Base-by-base conservation (phyloP, 1,140 invertebrate genomes). In the Stenopsyche tienmushanensis region DNA sequence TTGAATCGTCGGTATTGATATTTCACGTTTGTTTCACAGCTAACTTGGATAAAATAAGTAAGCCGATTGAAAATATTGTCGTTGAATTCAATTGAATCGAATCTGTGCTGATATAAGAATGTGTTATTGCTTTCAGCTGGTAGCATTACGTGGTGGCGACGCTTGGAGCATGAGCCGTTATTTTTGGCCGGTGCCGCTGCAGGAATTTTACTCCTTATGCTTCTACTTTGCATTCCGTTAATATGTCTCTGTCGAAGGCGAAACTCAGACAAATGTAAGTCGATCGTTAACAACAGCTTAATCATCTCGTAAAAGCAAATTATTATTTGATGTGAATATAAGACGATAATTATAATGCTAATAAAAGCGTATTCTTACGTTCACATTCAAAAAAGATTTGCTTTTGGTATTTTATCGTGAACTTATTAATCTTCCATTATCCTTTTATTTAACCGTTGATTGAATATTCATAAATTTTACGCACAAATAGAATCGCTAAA, bases 211-310 rank as follows among this genome's bases (percentile, higher is more conserved):
- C 77, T 94, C 47, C 83, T 91, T 65, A 85, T 92, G 47, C 84
- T 93, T 49, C 85, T 94, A 60, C 86, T 93, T 63, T 91, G 90
- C 77, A 86, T 92, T 73, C 86, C 91, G 69, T 90, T 94, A 72
- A 90, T 91, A 72, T 84, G 91, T 72, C 84, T 93, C 65, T 93
- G 91, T 76, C 82, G 89, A 64, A 83, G 89, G 59, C 90, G 90
- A 77, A 82, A 90, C 57, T 86, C 88, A 71, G 89, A 90, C 73
- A 93, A 94, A 88, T 93, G 91, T 94, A 82, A 92, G 91, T 34
- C n/a, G n/a, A n/a, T n/a, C n/a, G n/a, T n/a, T n/a, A n/a, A n/a
- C n/a, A n/a, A n/a, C n/a, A n/a, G n/a, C n/a, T n/a, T n/a, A n/a
- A n/a, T n/a, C n/a, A n/a, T n/a, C n/a, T n/a, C n/a, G n/a, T n/a